These are phyloP conservation scores for Spheniscus humboldti DNA, from an alignment of 2,797 vertebrate genomes.

Conservation along the genomic window DNA sequence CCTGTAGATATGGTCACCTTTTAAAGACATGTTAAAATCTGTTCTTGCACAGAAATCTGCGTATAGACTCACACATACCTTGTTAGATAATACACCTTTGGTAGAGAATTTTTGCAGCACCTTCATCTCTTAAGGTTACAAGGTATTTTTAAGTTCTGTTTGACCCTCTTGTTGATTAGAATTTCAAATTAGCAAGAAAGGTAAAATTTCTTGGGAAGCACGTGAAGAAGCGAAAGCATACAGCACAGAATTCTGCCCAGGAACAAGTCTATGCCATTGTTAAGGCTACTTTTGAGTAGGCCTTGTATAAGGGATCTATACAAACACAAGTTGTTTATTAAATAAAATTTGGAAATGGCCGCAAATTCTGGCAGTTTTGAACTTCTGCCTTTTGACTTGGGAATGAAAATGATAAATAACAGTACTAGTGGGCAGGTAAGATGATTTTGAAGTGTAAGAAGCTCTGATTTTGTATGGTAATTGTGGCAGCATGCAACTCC, in stretches of 20 bases:
- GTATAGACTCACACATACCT: neutral
- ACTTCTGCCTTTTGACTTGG: neutral
- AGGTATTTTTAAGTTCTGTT: slow-evolving; percentile 21
- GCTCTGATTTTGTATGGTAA: neutral
- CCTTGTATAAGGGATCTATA: neutral
- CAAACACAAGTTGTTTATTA: neutral
- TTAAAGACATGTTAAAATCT: neutral
- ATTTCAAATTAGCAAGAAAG: slow-evolving; percentile 41
- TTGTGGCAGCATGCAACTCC: neutral
- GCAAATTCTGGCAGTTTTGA: neutral
- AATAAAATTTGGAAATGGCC: neutral
- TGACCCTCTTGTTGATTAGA: slow-evolving; percentile 11
- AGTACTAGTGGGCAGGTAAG: neutral
- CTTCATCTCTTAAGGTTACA: neutral
- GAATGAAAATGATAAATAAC: neutral
- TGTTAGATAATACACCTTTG: neutral
- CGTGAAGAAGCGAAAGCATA: neutral
- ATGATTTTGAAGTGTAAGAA: neutral
- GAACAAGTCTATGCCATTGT: neutral
- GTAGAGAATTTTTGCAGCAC: neutral
- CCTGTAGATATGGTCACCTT: neutral
- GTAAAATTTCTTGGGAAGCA: neutral
- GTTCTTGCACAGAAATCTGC: neutral
- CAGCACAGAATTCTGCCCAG: neutral
- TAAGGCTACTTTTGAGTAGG: neutral